Conservation (phyloP, 2,797 vertebrate genomes). For the Triplophysa bombifrons region DNA sequence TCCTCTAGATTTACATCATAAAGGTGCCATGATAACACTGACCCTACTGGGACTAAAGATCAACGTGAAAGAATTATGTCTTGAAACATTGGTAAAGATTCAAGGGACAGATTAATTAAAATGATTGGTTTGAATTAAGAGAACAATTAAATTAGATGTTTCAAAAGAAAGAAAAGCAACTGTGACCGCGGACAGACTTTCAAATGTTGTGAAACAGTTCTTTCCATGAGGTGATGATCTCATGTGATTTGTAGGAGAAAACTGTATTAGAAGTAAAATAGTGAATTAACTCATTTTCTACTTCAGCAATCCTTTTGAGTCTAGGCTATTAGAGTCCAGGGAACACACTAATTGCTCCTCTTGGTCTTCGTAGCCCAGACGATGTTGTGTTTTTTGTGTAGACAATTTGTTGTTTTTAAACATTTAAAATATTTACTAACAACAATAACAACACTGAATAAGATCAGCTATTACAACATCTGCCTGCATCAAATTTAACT, state of each 20-base stretch:
- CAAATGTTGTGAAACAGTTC: neutral
- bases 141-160: too few species aligned
- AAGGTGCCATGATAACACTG: too few species aligned
- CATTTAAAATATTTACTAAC: neutral
- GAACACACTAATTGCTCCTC: slow-evolving; percentile 21
- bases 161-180: too few species aligned
- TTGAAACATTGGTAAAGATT: too few species aligned
- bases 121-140: too few species aligned
- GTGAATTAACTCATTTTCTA: slow-evolving; percentile 1
- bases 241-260: neutral
- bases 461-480: neutral
- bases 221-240: neutral
- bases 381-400: neutral
- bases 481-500: neutral
- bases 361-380: slow-evolving; percentile 3
- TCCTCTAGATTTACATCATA: too few species aligned
- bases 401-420: neutral
- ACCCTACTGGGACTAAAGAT: too few species aligned
- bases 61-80: too few species aligned
- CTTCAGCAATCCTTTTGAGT: neutral
- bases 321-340: neutral
- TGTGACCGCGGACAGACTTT: too few species aligned
- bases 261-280: neutral
- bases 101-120: too few species aligned
- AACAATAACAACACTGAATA: neutral